A percentile compares a stretch with the other conserved stretches of the same genome.
Evolutionary conservation across 2,888 invertebrate genomes (phyloP).

Genomic region (Cantharis nigra): DNA sequence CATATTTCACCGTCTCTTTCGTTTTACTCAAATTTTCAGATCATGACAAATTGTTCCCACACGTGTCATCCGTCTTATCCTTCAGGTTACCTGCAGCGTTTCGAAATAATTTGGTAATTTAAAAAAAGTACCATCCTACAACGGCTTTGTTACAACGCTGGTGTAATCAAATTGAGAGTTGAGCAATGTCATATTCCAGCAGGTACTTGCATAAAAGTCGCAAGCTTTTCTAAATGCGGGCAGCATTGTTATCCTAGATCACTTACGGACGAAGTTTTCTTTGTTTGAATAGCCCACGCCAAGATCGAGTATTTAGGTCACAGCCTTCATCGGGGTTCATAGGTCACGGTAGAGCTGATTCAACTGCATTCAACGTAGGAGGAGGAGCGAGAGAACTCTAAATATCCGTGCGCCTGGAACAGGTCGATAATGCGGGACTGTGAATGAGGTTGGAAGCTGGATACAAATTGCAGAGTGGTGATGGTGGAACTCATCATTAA

Average conservation of each 20-base stretch:
- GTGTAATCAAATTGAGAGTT: neutral
- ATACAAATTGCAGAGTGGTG: conserved; percentile 5
- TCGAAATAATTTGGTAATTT: neutral
- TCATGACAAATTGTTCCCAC: neutral
- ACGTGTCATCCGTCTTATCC: neutral
- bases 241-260: neutral
- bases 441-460: conserved; percentile 36
- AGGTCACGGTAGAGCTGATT: conserved; percentile 38
- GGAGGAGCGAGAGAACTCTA: conserved; percentile 25
- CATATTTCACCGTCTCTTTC: neutral
- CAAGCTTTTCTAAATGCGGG: neutral
- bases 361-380: conserved; percentile 34
- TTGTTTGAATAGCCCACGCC: conserved; percentile 24
- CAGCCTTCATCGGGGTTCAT: conserved; percentile 39
- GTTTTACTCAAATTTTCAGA: neutral
- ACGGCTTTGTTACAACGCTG: neutral
- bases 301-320: conserved; percentile 34
- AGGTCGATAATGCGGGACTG: conserved; percentile 33
- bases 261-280: conserved; percentile 11
- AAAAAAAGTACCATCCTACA: neutral
- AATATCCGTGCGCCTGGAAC: conserved; percentile 27
- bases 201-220: neutral
- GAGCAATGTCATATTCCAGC: neutral
- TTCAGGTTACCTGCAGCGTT: neutral
- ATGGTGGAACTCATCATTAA: conserved; percentile 5